Conservation (phyloP, 1,140 invertebrate genomes). For the Drosophila suzukii region DNA sequence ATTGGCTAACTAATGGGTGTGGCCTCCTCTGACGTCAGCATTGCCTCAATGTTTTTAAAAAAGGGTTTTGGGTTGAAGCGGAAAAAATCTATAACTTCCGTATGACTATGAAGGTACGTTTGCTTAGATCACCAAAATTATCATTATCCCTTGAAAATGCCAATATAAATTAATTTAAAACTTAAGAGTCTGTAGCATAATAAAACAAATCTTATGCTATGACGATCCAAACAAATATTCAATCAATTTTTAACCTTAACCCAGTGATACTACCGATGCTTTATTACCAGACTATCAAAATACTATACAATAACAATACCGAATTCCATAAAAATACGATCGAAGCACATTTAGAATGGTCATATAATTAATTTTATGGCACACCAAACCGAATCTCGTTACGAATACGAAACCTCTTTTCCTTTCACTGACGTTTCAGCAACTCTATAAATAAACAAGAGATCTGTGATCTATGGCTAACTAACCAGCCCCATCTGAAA, state of each 20-base stretch:
- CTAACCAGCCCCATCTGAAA: conserved; percentile 22
- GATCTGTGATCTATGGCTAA: conserved; percentile 37
- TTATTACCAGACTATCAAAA: conserved; percentile 22
- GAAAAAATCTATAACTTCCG: not conserved
- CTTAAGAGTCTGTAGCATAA: not conserved
- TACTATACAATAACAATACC: conserved; percentile 20
- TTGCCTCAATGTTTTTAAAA: not conserved
- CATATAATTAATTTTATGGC: conserved; percentile 50
- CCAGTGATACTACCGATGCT: not conserved
- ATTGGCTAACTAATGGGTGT: conserved; percentile 41
- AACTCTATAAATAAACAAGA: conserved; percentile 32
- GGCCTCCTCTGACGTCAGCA: conserved; percentile 32
- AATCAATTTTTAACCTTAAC: conserved; percentile 28
- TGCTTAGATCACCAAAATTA: too few species aligned
- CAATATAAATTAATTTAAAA: not conserved
- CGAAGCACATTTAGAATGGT: conserved; percentile 38
- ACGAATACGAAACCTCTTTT: conserved; percentile 10
- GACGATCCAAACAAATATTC: conserved; percentile 26
- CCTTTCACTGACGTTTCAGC: conserved; percentile 35
- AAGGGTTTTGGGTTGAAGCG: not conserved
- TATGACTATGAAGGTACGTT: too few species aligned
- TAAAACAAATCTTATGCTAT: not conserved
- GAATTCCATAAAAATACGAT: conserved; percentile 8
- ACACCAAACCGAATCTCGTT: conserved; percentile 18
- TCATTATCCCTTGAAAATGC: not conserved